Evolutionary conservation across 1,140 invertebrate species (phyloP).

Genomic region (Neodiprion virginianus): DNA sequence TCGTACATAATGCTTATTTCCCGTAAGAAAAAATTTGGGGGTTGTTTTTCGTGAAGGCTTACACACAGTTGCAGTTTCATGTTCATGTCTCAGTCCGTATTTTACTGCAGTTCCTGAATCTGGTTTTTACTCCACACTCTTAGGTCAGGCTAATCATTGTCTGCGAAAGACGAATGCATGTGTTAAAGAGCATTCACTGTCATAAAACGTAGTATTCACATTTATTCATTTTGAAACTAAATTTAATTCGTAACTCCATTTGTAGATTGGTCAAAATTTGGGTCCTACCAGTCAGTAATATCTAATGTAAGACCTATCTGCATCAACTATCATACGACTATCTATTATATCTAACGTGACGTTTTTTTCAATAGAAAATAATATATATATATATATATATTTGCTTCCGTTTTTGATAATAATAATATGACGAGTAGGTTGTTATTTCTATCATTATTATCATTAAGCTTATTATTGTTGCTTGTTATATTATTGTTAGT

Average conservation of each 20-base stretch:
- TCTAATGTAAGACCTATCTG: not conserved
- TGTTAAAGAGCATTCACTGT: not conserved
- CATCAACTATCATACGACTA: not conserved
- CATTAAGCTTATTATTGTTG: not conserved
- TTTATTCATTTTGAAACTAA: not conserved
- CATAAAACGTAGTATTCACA: not conserved
- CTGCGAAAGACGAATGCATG: not conserved
- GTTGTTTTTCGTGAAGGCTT: too few relatives aligned
- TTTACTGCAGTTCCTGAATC: not conserved
- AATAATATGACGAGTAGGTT: not conserved
- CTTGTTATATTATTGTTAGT: not conserved
- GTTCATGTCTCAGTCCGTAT: not conserved
- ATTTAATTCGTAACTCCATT: not conserved
- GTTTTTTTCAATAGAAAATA: not conserved
- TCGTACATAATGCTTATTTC: too few relatives aligned
- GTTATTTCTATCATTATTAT: not conserved
- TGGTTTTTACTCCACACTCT: not conserved
- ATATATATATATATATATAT: too few relatives aligned
- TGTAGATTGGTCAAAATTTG: not conserved
- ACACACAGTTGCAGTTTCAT: too few relatives aligned
- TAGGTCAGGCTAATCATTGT: not conserved
- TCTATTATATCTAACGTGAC: not conserved
- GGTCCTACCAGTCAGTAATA: not conserved
- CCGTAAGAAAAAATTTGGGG: too few relatives aligned
- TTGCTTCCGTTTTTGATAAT: not conserved